These are phyloP conservation scores for Thryonomys swinderianus DNA, from an alignment of 2,113 vertebrate genomes.

Conservation along the genomic window DNA sequence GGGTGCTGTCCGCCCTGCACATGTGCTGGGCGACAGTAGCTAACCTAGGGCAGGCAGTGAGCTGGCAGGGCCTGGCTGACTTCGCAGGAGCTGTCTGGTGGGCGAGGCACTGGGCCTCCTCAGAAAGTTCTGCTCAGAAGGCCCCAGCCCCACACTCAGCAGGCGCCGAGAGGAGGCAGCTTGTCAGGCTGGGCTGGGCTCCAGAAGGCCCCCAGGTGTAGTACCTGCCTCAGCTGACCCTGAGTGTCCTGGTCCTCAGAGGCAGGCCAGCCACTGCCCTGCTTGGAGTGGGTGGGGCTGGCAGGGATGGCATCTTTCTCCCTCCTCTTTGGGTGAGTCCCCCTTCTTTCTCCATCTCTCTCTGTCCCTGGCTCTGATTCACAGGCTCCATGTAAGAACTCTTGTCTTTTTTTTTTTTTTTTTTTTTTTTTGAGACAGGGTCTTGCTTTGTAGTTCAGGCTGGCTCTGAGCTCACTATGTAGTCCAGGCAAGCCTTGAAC, in stretches of 20 bases:
- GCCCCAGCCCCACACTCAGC: not conserved
- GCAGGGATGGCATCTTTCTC: not conserved
- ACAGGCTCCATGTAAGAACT: not conserved
- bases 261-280: too few species aligned
- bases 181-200: not conserved
- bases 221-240: not conserved
- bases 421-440: too few species aligned
- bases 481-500: too few species aligned
- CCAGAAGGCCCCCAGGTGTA: not conserved
- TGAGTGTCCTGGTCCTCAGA: not conserved
- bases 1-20: not conserved
- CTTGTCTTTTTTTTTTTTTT: too few species aligned
- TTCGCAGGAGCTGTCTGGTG: not conserved
- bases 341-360: not conserved
- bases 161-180: not conserved
- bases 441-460: too few species aligned
- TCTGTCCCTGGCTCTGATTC: not conserved
- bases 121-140: not conserved
- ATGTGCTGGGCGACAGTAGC: not conserved
- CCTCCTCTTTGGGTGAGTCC: not conserved
- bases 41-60: not conserved
- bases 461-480: too few species aligned
- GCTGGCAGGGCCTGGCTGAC: not conserved
- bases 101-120: not conserved
- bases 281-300: not conserved